Conservation (phyloP, 1,140 invertebrate genomes). For the Aporrectodea caliginosa region DNA sequence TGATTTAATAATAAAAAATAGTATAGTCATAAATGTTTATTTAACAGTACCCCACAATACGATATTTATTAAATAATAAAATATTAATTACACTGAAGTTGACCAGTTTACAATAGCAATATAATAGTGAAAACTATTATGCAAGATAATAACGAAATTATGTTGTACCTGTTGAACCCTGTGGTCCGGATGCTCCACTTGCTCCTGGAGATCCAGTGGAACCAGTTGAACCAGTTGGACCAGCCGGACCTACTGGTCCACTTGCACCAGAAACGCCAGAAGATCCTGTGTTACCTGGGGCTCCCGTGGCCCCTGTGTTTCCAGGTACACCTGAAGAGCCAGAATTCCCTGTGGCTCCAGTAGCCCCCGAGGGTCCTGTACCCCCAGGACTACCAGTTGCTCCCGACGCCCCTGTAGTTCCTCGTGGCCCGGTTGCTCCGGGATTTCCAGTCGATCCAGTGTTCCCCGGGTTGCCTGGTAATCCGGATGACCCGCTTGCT, state of each 20-base stretch:
- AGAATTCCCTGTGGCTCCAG: slow-evolving; percentile 2
- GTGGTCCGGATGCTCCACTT: not conserved
- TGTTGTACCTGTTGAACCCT: slow-evolving; percentile 3
- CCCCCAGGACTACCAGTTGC: slow-evolving; percentile 9
- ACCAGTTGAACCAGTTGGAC: slow-evolving; percentile 1
- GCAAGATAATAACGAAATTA: too few species aligned
- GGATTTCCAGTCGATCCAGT: slow-evolving; percentile 14
- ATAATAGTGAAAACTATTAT: too few species aligned
- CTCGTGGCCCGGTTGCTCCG: slow-evolving; percentile 21
- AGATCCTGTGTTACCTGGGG: not conserved
- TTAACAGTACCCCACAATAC: too few species aligned
- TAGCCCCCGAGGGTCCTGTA: not conserved
- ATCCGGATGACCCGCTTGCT: slow-evolving; percentile 5
- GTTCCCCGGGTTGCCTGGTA: slow-evolving; percentile 3
- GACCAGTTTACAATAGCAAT: too few species aligned
- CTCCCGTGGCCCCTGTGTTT: not conserved
- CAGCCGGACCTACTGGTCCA: slow-evolving; percentile 10
- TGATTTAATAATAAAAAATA: too few species aligned
- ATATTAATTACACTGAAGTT: too few species aligned
- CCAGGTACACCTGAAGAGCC: slow-evolving; percentile 9
- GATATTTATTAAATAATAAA: too few species aligned
- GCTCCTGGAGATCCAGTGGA: not conserved
- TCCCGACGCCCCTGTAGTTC: slow-evolving; percentile 18
- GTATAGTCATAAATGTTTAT: too few species aligned
- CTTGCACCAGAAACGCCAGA: not conserved